Evolutionary conservation across 2,113 vertebrate genomes (phyloP), one percentile per base, ranked within the genome.

Genomic region (Platycercus adscitus): DNA sequence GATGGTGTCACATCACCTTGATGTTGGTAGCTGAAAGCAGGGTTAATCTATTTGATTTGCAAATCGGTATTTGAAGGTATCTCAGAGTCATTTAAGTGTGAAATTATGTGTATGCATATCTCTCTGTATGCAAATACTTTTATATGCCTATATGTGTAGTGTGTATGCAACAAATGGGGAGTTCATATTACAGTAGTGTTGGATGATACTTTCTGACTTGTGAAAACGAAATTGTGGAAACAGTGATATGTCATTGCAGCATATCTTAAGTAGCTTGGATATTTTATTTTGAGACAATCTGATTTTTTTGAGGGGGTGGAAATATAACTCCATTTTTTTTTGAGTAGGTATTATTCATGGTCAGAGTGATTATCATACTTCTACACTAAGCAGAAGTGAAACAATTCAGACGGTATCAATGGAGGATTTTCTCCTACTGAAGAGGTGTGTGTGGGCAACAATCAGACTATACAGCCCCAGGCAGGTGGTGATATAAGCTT

Each of bases 401-500:
- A 35, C 43, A 50, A 33, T 85, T 92, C 66, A 29, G 46, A 21
- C 8, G 7, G 33, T 68, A 23, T 81, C 72, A 93, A 7, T 49
- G 60, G 81, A 88, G 44, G 64, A 73, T 92, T 93, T 94, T 94
- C 55, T 89, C 13, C 75, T 91, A 39, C 58, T 91, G 61, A 85
- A 81, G 47, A 82, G 64, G 73, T 91, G 76, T 87, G 41, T 71
- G 69, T 53, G 86, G 49, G 72, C 87, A 64, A 86, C 70, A 88
- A 52, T 95, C 47, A 91, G 88, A 87, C 91, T 89, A 33, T 66
- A 92, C 37, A 96, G 94, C 80, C 88, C 97, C 83, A 91, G 81
- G 68, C 58, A 87, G 81, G 69, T 94, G 93, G 72, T 95, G 95
- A 91, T 91, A 85, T 90, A 95, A 89, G 70, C 83, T 95, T 95